Evolutionary conservation across 2,113 vertebrate genomes (phyloP).

Genomic region (Pholis gunnellus): DNA sequence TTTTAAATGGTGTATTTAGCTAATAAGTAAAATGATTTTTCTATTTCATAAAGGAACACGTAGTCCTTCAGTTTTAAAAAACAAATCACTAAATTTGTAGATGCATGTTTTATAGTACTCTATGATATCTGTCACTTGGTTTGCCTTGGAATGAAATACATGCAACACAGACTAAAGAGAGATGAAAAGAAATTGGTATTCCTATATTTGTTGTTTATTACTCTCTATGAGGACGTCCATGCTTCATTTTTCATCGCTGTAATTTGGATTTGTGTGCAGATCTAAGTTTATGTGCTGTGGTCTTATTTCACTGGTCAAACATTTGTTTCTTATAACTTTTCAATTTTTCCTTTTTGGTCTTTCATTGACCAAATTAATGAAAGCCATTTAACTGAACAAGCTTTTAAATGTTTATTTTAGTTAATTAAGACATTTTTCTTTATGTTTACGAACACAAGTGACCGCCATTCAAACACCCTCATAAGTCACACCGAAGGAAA

Average conservation of each 20-base stretch:
- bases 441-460: conserved; percentile 37
- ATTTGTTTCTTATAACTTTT: not conserved
- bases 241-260: not conserved
- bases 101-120: no score
- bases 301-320: not conserved
- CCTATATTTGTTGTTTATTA: not conserved
- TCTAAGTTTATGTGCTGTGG: not conserved
- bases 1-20: not conserved
- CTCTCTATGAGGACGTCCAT: not conserved
- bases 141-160: not conserved
- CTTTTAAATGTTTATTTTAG: conserved; percentile 17
- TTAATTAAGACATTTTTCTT: conserved; percentile 21
- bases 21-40: not conserved
- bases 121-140: no score
- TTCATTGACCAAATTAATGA: not conserved
- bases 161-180: not conserved
- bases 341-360: no score
- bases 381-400: not conserved
- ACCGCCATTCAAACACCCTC: conserved; percentile 51
- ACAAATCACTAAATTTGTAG: no score
- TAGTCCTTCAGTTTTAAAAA: not conserved
- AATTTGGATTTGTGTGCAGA: not conserved
- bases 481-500: conserved; percentile 68
- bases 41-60: not conserved
- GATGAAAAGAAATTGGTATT: not conserved